Percentiles rank a stretch among this genome's conserved stretches.
These are phyloP conservation scores for Scaptomyza cyrtandrae DNA, from an alignment of 2,888 invertebrate genomes.

Conservation along the genomic window DNA sequence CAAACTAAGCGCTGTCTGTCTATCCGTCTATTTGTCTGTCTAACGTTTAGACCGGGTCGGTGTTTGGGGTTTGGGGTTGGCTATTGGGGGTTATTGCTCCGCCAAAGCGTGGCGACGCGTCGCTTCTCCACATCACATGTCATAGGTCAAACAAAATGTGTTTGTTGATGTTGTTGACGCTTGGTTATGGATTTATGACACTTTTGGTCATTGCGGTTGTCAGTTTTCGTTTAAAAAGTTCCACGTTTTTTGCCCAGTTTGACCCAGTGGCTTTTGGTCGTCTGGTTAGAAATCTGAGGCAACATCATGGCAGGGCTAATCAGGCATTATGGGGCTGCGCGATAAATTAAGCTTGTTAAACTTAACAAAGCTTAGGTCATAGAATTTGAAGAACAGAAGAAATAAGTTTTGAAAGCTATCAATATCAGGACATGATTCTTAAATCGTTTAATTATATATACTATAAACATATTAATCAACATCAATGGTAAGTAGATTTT, in stretches of 20 bases:
- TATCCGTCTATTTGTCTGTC: slow-evolving; percentile 46
- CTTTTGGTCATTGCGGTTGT: slow-evolving; percentile 77
- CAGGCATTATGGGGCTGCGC: slow-evolving; percentile 29
- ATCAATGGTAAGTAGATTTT: too few species aligned
- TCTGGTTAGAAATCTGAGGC: slow-evolving; percentile 6
- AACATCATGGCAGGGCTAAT: slow-evolving; percentile 53
- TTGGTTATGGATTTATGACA: slow-evolving; percentile 81
- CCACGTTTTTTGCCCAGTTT: background rate
- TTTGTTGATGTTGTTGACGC: slow-evolving; percentile 80
- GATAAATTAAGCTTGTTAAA: slow-evolving; percentile 57
- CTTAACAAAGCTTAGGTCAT: slow-evolving; percentile 53
- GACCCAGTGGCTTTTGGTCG: slow-evolving; percentile 21
- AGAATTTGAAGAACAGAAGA: slow-evolving; percentile 44
- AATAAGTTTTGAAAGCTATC: too few species aligned
- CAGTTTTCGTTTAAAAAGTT: slow-evolving; percentile 75
- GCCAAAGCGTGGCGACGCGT: slow-evolving; percentile 49
- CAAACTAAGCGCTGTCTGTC: slow-evolving; percentile 47
- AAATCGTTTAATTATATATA: background rate
- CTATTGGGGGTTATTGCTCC: slow-evolving; percentile 74
- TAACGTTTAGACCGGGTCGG: slow-evolving; percentile 38
- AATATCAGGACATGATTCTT: background rate
- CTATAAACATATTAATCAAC: too few species aligned
- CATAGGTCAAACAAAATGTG: slow-evolving; percentile 78
- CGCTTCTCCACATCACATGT: slow-evolving; percentile 63
- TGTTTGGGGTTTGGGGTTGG: background rate